Evolutionary conservation across 2,797 vertebrate species (phyloP), one percentile per base, ranked within the genome.

Genomic region (Pitangus sulphuratus): DNA sequence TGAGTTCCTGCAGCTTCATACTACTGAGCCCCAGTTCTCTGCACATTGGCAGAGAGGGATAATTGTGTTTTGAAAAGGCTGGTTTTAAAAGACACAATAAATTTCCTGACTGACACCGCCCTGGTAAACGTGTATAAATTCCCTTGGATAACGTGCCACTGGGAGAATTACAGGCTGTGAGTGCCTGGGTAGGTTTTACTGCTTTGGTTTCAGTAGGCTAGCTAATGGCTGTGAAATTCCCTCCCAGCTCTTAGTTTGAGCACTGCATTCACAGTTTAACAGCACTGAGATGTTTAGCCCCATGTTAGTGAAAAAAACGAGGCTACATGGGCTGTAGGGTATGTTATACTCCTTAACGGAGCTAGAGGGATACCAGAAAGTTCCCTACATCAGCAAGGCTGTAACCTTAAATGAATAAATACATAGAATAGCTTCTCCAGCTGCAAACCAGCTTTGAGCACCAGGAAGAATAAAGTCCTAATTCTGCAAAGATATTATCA

Each of bases 151-250:
- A 78, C 47, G 20, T 5, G 54, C 33, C 6, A 4, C 61, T 71
- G 0, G 0, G 48, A 93, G 72, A 91, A 88, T 81, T 93, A 78
- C 44, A 62, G 80, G 47, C 65, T 76, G 61, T 15, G 79, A 86
- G 84, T 62, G 79, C 87, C 69, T 58, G 37, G 42, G 11, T 51
- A 83, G 75, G 28, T 80, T 94, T 93, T 87, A 92, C 51, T 39
- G 89, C 93, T 90, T 82, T 74, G 64, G 47, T 89, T 95, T 95
- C 70, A 1, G 3, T 22, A 22, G 57, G 83, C 65, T 44, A 56
- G 78, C 62, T 95, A 92, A 92, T 64, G 83, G 90, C 74, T 90
- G 44, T 87, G 77, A 93, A 93, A 94, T 92, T 69, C 88, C 62
- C 58, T 87, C 76, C 72, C 80, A 84, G 69, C 77, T 84, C 57